Percentiles rank a stretch among this genome's conserved stretches.
Evolutionary conservation across 2,113 vertebrate species (phyloP).

Genomic region (Osmerus eperlanus): DNA sequence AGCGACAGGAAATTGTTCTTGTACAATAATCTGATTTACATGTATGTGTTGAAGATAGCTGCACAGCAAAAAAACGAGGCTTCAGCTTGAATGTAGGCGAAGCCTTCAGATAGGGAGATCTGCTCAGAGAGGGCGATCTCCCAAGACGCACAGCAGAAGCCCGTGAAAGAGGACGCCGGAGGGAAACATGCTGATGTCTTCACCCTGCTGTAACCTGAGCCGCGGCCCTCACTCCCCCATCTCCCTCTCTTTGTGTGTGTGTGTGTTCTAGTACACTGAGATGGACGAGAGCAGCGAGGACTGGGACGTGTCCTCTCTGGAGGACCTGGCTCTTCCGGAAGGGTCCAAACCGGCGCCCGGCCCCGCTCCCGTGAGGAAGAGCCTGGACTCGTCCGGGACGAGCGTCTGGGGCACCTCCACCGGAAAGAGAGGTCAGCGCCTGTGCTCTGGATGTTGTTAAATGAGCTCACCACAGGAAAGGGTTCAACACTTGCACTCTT

Average conservation of each 20-base stretch:
- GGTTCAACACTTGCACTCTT: no score
- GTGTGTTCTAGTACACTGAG: slow-evolving; percentile 51
- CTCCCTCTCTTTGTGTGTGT: neutral
- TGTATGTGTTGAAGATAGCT: neutral
- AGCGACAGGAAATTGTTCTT: neutral
- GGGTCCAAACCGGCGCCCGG: slow-evolving; percentile 50
- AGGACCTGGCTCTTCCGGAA: slow-evolving; percentile 63
- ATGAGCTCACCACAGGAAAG: no score
- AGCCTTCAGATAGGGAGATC: no score
- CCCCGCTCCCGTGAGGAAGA: slow-evolving; percentile 66
- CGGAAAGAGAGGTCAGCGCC: slow-evolving; percentile 71
- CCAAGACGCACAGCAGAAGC: no score
- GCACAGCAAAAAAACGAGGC: no score
- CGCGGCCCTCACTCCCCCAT: neutral
- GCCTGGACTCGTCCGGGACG: slow-evolving; percentile 71
- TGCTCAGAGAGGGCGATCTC: no score
- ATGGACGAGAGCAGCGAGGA: slow-evolving; percentile 75
- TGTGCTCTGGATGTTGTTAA: slow-evolving; percentile 32
- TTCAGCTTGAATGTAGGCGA: no score
- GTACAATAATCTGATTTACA: no score
- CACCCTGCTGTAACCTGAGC: neutral
- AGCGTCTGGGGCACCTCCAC: slow-evolving; percentile 76
- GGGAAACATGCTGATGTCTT: no score
- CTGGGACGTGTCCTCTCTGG: slow-evolving; percentile 81
- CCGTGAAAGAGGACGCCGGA: no score